phyloP scores from a whole-genome alignment of 2,888 invertebrate genomes.

The Ischnura elegans region DNA sequence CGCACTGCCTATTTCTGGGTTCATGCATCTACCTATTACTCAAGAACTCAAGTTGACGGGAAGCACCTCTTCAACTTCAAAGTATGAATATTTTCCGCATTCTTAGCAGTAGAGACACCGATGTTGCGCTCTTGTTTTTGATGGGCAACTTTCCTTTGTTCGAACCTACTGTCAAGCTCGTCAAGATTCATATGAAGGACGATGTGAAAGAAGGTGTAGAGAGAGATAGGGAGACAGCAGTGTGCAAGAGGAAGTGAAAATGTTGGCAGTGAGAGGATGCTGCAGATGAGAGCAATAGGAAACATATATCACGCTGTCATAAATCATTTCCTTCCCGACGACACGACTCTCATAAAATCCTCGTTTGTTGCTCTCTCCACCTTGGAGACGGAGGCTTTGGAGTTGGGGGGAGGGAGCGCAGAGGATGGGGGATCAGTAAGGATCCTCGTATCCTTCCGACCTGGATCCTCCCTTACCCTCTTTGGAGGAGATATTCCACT shows the following conservation, averaged over 20 bases:
- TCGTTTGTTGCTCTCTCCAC: constrained; percentile 55
- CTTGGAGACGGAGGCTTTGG: constrained; percentile 23
- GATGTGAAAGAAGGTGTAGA: not conserved
- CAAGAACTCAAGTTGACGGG: too few species aligned
- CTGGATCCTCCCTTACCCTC: not conserved
- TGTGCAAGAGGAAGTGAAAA: not conserved
- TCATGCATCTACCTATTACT: too few species aligned
- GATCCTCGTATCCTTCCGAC: not conserved
- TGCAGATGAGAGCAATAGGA: not conserved
- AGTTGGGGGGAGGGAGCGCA: not conserved
- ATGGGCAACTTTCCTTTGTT: not conserved
- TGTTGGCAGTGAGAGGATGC: not conserved
- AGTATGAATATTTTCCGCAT: too few species aligned
- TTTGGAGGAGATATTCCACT: not conserved
- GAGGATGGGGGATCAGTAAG: not conserved
- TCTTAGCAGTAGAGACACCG: too few species aligned
- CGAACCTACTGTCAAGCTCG: too few species aligned
- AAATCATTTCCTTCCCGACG: constrained; percentile 53
- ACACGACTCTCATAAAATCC: constrained; percentile 55
- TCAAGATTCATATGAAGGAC: too few species aligned
- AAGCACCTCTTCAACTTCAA: too few species aligned
- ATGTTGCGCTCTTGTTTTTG: too few species aligned
- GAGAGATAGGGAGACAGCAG: not conserved
- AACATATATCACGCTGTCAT: constrained; percentile 14
- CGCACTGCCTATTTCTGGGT: too few species aligned